These are phyloP conservation scores for Rousettus madagascariensis DNA, from an alignment of 2,797 vertebrate species.

Conservation along the genomic window DNA sequence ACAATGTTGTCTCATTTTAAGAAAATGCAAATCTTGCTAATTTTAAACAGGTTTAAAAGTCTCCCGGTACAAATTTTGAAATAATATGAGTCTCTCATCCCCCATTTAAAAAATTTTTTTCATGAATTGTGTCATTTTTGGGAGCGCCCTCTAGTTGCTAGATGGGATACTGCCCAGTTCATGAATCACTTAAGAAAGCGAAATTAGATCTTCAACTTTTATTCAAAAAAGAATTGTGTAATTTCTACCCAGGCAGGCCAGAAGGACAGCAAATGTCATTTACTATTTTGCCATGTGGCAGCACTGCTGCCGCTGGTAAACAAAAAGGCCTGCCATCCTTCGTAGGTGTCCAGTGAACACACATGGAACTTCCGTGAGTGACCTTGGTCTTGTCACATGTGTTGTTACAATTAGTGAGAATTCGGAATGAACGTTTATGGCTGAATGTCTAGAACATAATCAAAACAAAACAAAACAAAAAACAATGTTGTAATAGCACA, in stretches of 20 bases:
- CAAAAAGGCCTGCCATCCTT: background rate
- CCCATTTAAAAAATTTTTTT: background rate
- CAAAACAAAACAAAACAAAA: background rate
- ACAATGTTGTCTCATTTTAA: background rate
- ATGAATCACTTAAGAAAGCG: background rate
- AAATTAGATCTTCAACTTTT: background rate
- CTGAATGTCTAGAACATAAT: background rate
- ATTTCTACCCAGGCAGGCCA: background rate
- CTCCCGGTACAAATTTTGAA: slow-evolving; percentile 2
- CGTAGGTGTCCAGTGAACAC: background rate
- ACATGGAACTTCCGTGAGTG: background rate
- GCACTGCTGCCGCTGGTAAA: background rate
- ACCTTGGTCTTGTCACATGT: background rate
- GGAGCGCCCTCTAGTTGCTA: background rate
- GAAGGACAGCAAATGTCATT: background rate
- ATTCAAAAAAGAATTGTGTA: background rate
- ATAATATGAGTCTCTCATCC: background rate
- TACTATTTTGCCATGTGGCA: background rate
- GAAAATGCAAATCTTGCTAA: background rate
- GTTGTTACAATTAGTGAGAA: background rate
- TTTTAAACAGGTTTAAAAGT: slow-evolving; percentile 1
- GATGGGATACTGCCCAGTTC: background rate
- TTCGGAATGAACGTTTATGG: background rate
- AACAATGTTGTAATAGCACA: background rate
- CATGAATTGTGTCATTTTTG: background rate